phyloP scores from a whole-genome alignment of 2,888 invertebrate genomes.

The Tolmerus cingulatus region DNA sequence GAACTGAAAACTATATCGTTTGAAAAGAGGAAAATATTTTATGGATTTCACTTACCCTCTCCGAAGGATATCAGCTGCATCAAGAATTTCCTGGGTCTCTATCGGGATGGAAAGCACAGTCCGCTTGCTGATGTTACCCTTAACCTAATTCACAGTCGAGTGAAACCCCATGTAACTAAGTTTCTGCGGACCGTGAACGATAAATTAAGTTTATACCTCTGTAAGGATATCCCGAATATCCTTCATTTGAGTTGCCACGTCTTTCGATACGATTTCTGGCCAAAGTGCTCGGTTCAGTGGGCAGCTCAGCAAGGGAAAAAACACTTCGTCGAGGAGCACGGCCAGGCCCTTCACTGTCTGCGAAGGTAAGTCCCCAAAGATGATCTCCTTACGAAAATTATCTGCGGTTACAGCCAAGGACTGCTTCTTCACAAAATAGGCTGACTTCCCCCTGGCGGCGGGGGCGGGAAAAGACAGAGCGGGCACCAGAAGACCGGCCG shows the following conservation, averaged over 20 bases:
- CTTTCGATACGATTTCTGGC: constrained; percentile 76
- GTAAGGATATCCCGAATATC: constrained; percentile 72
- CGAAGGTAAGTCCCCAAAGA: constrained; percentile 78
- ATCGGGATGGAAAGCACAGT: constrained; percentile 88
- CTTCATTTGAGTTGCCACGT: constrained; percentile 75
- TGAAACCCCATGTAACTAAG: constrained; percentile 13
- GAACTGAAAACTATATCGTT: neutral
- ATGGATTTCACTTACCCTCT: constrained; percentile 59
- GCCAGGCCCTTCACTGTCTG: constrained; percentile 76
- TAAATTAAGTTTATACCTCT: constrained; percentile 65
- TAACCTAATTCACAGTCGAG: constrained; percentile 55
- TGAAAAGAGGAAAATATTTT: constrained; percentile 32
- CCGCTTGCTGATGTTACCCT: constrained; percentile 86
- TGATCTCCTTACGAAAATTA: constrained; percentile 64
- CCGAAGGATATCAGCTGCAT: constrained; percentile 66
- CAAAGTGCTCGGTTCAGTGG: constrained; percentile 74
- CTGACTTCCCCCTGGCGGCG: constrained; percentile 60
- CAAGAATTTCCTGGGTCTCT: constrained; percentile 73
- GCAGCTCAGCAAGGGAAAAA: constrained; percentile 77
- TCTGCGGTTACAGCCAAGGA: constrained; percentile 60
- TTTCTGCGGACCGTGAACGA: constrained; percentile 17
- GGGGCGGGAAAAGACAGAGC: constrained; percentile 60
- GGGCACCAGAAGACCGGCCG: constrained; percentile 65
- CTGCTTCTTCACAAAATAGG: constrained; percentile 67
- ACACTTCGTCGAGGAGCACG: constrained; percentile 75